These are phyloP conservation scores for Ophion slaviceki DNA, from an alignment of 2,888 invertebrate species.

Conservation along the genomic window DNA sequence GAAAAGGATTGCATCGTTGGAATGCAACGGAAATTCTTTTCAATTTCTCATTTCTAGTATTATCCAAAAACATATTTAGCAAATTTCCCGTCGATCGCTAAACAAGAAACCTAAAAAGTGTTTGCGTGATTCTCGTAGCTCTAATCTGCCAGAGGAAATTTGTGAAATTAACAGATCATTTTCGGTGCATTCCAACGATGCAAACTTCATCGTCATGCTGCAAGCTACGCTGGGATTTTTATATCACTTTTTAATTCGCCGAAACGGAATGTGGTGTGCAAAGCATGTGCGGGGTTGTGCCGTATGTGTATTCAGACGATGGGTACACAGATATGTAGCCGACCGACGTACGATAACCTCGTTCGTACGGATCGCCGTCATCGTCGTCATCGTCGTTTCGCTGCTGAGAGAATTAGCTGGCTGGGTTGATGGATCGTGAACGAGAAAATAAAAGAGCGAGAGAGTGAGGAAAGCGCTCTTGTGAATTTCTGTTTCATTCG, in stretches of 20 bases:
- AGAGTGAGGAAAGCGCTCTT: not conserved
- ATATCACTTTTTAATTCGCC: not conserved
- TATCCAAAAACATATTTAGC: no score
- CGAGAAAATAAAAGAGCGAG: not conserved
- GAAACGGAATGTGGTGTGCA: not conserved
- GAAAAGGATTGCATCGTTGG: no score
- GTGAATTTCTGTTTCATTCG: not conserved
- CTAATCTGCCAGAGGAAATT: no score
- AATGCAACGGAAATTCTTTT: no score
- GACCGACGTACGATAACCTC: constrained; percentile 54
- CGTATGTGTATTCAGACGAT: not conserved
- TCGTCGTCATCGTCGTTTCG: constrained; percentile 19
- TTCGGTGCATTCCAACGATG: no score
- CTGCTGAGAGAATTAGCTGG: no score
- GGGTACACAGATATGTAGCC: not conserved
- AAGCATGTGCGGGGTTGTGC: not conserved
- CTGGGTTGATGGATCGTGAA: constrained; percentile 3
- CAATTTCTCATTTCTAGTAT: not conserved
- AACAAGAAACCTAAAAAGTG: no score
- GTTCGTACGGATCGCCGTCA: constrained; percentile 55
- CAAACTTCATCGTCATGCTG: not conserved
- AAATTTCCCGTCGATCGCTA: no score
- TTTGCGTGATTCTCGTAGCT: no score
- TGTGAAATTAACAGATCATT: no score
- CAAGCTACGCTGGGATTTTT: not conserved